phyloP scores from a whole-genome alignment of 2,113 vertebrate genomes.

The Cryptoleucopteryx plumbea region DNA sequence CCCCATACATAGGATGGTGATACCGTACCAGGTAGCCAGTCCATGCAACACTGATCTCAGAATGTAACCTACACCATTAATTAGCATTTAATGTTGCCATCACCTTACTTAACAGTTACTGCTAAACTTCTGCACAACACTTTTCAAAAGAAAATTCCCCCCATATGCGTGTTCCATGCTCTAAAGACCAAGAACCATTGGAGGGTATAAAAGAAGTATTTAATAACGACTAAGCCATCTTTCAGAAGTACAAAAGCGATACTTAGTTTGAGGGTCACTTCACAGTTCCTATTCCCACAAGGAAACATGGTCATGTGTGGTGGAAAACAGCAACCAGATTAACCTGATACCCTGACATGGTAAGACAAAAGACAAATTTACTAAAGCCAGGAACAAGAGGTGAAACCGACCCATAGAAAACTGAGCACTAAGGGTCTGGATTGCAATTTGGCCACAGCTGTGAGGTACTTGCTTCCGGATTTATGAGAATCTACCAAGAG shows the following conservation, averaged over 20 bases:
- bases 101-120: not conserved
- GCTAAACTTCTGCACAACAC: not conserved
- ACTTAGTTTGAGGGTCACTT: not conserved
- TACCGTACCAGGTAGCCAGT: not conserved
- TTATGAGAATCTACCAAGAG: not conserved
- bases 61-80: not conserved
- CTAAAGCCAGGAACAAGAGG: not conserved
- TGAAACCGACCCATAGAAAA: not conserved
- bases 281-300: not conserved
- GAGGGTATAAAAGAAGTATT: not conserved
- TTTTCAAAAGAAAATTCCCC: not conserved
- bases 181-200: not conserved
- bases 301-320: not conserved
- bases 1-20: not conserved
- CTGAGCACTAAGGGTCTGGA: not conserved
- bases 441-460: not conserved
- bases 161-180: rapidly evolving
- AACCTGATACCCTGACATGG: not conserved
- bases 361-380: not conserved
- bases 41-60: not conserved
- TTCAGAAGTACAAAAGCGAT: not conserved
- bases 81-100: not conserved
- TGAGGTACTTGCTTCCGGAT: not conserved
- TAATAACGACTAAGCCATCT: not conserved
- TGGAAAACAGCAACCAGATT: not conserved